Evolutionary conservation across 2,113 vertebrate genomes (phyloP), one percentile per base, ranked within the genome.

Genomic region (Oriolus oriolus): DNA sequence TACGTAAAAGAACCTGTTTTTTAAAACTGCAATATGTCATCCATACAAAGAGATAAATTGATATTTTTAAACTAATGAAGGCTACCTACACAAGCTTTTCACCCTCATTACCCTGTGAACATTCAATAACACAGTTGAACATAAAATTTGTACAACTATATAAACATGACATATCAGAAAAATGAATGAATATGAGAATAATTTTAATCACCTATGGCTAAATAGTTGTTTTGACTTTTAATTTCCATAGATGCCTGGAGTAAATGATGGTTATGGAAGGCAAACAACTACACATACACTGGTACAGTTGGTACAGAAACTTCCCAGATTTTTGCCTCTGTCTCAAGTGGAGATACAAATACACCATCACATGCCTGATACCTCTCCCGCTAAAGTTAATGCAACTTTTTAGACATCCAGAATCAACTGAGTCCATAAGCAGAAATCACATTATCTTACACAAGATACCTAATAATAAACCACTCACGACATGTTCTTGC

Each of bases 291-390:
- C 10, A 28, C 24, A 22, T 18, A 44, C 3, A 24, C 31, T 42
- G 42, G 2, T 35, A 75, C 8, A 30, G 35, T 53, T 73, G 6
- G 11, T 79, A 57, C 1, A 1, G 64, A 63, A 84, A 59, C 8
- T 33, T 83, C 17, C 6, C 5, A 45, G 7, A 10, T 28, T 83
- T 93, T 88, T 95, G 3, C 27, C 47, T 76, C 14, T 68, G 1
- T 52, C n/a, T 65, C 26, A 47, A 56, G 8, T 7, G 31, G 22
- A 87, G 27, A 35, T 22, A 68, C 2, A 80, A 61, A 70, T 39
- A 28, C 5, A 61, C 5, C 23, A 14, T 2, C 2, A 59, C 2
- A 20, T 1, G 2, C 13, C 59, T 81, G 31, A 57, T 14, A 66
- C 2, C 14, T 39, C 4, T 59, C 16, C 5, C 2, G 3, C 21